Base-by-base conservation (phyloP, 2,113 vertebrate species). In the Pandion haliaetus region DNA sequence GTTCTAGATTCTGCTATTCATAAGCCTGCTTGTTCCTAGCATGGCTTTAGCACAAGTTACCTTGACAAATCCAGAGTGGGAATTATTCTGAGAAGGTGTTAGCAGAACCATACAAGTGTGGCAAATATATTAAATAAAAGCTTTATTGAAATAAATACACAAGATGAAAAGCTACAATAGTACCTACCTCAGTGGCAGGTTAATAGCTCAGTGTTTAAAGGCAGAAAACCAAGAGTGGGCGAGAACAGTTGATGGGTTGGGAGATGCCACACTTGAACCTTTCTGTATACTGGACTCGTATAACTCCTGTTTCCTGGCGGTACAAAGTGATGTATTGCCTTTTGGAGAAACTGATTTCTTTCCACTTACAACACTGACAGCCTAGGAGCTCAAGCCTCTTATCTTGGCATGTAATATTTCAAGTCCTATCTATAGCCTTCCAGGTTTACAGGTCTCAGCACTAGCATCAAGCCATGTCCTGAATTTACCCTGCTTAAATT, bases 61-160 rank as follows among this genome's bases (percentile, higher is more conserved):
- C 63, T 50, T 95, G 62, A 92, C 23, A 85, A 92, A 93, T 28
- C 29, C 45, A 91, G 67, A 92, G 45, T 21, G 18, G 44, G 49
- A 93, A 85, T 94, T 91, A 89, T 87, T 82, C 84, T 38, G 45
- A 90, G 66, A 80, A 83, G 9, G 25, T 69, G 42, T 70, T 90
- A 88, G 32, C 28, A 90, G 71, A 92, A 83, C 42, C 50, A 83
- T 47, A 63, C 54, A 94, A 88, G 71, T 77, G 71, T 77, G 29
- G 62, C 32, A 96, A 94, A 96, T 66, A 90, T n/a, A 91, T 90
- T 86, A 87, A 93, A 86, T 82, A 86, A 90, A 85, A 83, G 32
- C 45, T 58, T 94, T 83, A 90, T 73, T 77, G 85, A 93, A 93
- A 95, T 91, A 93, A 87, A 92, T 88, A 82, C 17, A 76, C 1